phyloP scores from a whole-genome alignment of 2,113 vertebrate species.

The Oryzias javanicus region DNA sequence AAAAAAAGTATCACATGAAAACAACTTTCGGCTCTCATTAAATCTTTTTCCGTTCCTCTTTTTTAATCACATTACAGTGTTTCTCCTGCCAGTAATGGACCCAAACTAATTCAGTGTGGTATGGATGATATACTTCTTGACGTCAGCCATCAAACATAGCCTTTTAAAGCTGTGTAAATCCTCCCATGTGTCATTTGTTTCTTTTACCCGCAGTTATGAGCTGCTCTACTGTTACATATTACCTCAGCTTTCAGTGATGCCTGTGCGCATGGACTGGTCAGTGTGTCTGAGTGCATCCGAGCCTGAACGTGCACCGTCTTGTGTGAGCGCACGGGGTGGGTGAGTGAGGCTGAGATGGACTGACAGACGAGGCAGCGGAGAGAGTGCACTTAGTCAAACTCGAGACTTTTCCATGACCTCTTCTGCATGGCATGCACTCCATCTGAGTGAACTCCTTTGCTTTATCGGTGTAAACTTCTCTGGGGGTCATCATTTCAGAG shows the following conservation, averaged over 20 bases:
- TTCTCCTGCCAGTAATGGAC: constrained; percentile 15
- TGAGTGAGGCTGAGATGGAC: constrained; percentile 47
- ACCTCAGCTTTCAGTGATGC: constrained; percentile 74
- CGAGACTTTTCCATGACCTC: constrained; percentile 78
- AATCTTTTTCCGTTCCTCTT: constrained; percentile 4
- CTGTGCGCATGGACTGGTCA: constrained; percentile 30
- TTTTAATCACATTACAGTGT: constrained; percentile 10
- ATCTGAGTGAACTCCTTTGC: constrained; percentile 68
- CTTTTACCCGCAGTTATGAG: constrained; percentile 58
- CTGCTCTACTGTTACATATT: constrained; percentile 63
- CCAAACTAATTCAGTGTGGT: constrained; percentile 25
- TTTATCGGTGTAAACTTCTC: constrained; percentile 71
- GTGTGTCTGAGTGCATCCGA: constrained; percentile 49
- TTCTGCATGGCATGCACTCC: constrained; percentile 76
- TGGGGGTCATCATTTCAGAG: constrained; percentile 66
- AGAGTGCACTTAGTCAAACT: constrained; percentile 72
- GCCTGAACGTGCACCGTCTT: constrained; percentile 30
- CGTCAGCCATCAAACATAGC: constrained; percentile 42
- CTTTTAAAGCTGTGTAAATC: constrained; percentile 68
- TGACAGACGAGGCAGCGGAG: constrained; percentile 60
- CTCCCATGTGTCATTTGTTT: constrained; percentile 65
- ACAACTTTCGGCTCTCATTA: constrained; percentile 8
- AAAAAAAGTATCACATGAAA: constrained; percentile 4
- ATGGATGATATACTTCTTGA: constrained; percentile 39
- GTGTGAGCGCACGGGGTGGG: constrained; percentile 25